Evolutionary conservation across 2,797 vertebrate species (phyloP), one percentile per base, ranked within the genome.

Genomic region (Furcifer pardalis): DNA sequence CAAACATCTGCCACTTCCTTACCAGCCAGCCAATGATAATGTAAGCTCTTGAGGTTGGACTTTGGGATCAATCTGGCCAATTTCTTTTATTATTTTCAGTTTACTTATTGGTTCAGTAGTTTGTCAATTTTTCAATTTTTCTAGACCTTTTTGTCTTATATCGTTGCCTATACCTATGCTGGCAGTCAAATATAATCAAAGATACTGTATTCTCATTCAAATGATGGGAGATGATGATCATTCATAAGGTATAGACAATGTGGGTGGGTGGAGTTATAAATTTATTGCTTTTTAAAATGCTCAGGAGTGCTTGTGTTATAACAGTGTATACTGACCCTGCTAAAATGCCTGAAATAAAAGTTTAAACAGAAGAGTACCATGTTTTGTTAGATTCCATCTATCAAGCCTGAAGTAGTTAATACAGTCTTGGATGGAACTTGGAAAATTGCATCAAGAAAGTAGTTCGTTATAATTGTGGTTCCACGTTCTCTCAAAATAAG

Each of bases 131-230:
- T 86, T 84, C 0, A 32, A 42, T 35, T 85, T 63, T 85, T 60
- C 46, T 17, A 77, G 42, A 75, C 74, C 27, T 87, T 80, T 69
- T 12, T 49, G 46, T 49, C 4, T n/a, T 60, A 69, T 2, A 82
- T 3, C 23, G 3, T 23, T 72, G 19, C 66, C 68, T 27, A 84
- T 75, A 84, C 40, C 66, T 84, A 83, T 13, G 3, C 87, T 21
- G n/a, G 72, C 52, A 74, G 52, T 40, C 84, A 89, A 87, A 89
- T 35, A 62, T 82, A 83, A 77, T 84, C 42, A 79, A 84, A n/a
- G n/a, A n/a, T n/a, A n/a, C n/a, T 25, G 19, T 42, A 9, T 17
- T 83, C 12, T 83, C n/a, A 69, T 84, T 89, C 79, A 86, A 87
- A 88, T 56, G 0, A 82, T 85, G 85, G 59, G 17, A 32, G n/a